Conservation (phyloP, 2,113 vertebrate genomes). For the Abramis brama region DNA sequence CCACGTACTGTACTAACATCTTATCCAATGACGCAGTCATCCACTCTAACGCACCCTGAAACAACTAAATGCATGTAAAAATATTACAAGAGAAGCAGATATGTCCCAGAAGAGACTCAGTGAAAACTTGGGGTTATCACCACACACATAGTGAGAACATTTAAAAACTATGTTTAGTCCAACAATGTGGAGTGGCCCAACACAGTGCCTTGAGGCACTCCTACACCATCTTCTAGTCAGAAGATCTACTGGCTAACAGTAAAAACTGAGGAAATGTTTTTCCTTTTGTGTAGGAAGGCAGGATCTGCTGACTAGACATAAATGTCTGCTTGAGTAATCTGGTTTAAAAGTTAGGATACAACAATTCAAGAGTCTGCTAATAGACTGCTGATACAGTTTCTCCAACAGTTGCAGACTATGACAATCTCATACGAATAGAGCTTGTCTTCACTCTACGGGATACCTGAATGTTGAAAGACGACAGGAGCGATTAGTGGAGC, state of each 20-base stretch:
- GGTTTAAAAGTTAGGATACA: conserved; percentile 5
- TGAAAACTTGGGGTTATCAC: neutral
- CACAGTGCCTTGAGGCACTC: conserved; percentile 10
- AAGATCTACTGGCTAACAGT: neutral
- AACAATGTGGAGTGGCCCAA: neutral
- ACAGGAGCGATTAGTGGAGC: conserved; percentile 3
- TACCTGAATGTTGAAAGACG: neutral
- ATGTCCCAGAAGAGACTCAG: neutral
- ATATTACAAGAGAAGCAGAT: neutral
- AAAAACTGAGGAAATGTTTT: conserved; percentile 16
- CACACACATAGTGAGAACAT: neutral
- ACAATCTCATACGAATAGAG: conserved; percentile 1
- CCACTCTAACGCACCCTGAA: neutral
- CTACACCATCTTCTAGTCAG: conserved; percentile 31
- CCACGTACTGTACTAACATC: neutral
- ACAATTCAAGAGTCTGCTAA: neutral
- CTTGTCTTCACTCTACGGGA: neutral
- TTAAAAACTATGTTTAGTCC: neutral
- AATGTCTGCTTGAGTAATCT: conserved; percentile 36
- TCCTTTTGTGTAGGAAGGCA: conserved; percentile 50
- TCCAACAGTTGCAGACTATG: neutral
- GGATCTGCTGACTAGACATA: conserved; percentile 33
- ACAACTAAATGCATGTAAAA: neutral
- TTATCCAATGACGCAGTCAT: neutral
- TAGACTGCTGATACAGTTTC: conserved; percentile 16